Base-by-base conservation (phyloP, 2,888 invertebrate species). In the Ctena decussata region DNA sequence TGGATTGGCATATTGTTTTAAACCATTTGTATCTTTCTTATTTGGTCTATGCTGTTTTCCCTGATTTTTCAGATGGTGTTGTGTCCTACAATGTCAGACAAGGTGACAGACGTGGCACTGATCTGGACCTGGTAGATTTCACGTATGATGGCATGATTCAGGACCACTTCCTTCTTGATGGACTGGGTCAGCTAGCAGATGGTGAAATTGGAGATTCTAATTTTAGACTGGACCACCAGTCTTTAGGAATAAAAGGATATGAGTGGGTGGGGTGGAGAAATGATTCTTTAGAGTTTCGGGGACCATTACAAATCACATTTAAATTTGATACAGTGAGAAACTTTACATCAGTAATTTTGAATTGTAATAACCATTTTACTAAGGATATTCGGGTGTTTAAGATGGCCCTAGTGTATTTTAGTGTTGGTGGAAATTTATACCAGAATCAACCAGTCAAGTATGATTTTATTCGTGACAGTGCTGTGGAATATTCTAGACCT, bases 221-320 rank as follows among this genome's bases (percentile, higher is more conserved):
- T 95, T 97, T 97, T 95, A 97, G 97, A 94, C 96, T 96, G 93
- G 96, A 97, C 85, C 97, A 97, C 93, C 97, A 97, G 95, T 97
- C 96, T 78, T 96, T 96, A 84, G 97, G 97, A 75, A 96, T 96
- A 92, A 96, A 95, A 97, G 97, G 97, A 35, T 97, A 98, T 93
- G 98, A 98, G 75, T 98, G 98, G 98, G 97, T 98, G 41, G 98
- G 98, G 0, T 98, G 98, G 98, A 97, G 97, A 85, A 95, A 94
- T 79, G 94, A 94, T 69, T 93, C 98, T 95, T 70, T 77, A 6
- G 98, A 98, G 94, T 97, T 97, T 95, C 96, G 60, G 97, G 93
- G 92, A 96, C 97, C 97, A 71, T 96, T 98, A 12, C 97, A 97
- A 92, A 96, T 99, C 65, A 96, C 97, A 1, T 98, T 98, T 96